Base-by-base conservation (phyloP, 2,797 vertebrate genomes). In the Taenioides sp. region DNA sequence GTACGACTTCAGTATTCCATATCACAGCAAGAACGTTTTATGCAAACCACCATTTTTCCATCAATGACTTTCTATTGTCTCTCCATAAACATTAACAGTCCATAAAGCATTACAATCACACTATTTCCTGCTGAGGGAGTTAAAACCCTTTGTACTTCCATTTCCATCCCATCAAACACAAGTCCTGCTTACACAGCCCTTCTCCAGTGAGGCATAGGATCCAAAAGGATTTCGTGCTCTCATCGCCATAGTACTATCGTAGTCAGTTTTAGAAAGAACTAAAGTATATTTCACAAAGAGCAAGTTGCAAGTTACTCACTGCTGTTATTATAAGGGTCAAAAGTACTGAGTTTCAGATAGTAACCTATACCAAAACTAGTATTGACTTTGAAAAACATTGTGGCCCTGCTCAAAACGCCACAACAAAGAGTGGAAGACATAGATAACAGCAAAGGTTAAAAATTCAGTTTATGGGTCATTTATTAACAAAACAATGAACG, bases 1-100 rank as follows among this genome's bases (percentile, higher is more conserved):
- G 43, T 17, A 17, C 12, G 16, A 5, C 12, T 18, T 52, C 18
- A 52, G 5, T 52, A 52, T 52, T 14, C 54, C 54, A 57, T 12
- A 23, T 23, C 54, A 57, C 22, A 23, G 54, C 9, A 57, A 12
- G 22, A 57, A 57, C 22, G 1, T 57, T 54, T 57, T 23, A 57
- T 57, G 54, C 57, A 59, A 59, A 59, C 57, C 57, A 59, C 57
- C 6, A 6, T 28, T 80, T 59, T 25, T 59, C 57, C 57, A 59
- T 59, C 23, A 27, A 28, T 17, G 25, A 59, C 57, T 27, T 27
- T 59, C 57, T 88, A 92, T 91, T 93, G 92, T 93, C 92, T 92
- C 91, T 65, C 54, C 78, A 74, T 85, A 89, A 90, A 91, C 85
- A 90, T 64, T 49, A 52, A 60, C 75, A 65, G 74, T 50, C 62